A percentile compares a stretch with the other conserved stretches of the same genome.
Evolutionary conservation across 2,888 invertebrate genomes (phyloP).

Genomic region (Melinaea menophilus): DNA sequence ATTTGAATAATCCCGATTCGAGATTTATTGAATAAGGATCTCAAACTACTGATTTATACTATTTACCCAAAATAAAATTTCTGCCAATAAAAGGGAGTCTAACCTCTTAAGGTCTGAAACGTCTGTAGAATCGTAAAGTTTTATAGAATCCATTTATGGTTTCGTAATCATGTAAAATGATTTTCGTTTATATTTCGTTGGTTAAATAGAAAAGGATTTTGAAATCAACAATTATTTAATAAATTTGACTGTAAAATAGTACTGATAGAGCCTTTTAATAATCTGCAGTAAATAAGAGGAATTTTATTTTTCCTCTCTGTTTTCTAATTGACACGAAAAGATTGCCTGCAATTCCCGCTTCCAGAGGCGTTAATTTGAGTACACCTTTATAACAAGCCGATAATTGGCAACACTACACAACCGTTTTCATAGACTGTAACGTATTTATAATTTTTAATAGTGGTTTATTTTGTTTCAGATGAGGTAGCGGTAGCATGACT

Average conservation of each 20-base stretch:
- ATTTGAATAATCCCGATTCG: slow-evolving; percentile 32
- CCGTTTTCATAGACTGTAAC: background rate
- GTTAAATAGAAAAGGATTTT: no score
- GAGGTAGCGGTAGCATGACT: slow-evolving; percentile 53
- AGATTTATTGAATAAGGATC: slow-evolving; percentile 35
- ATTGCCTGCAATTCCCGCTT: slow-evolving; percentile 5
- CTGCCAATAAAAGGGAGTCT: slow-evolving; percentile 17
- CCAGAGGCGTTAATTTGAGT: slow-evolving; percentile 8
- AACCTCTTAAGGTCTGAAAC: slow-evolving; percentile 11
- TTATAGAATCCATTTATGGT: slow-evolving; percentile 17
- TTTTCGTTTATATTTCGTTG: no score
- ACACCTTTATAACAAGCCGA: slow-evolving; percentile 16
- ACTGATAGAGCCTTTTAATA: no score
- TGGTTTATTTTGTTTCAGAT: slow-evolving; percentile 61
- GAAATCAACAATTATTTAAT: no score
- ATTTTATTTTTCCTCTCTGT: slow-evolving; percentile 6
- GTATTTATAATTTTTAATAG: slow-evolving; percentile 15
- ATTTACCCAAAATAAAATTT: slow-evolving; percentile 35
- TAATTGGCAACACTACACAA: slow-evolving; percentile 18
- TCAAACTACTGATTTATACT: slow-evolving; percentile 39
- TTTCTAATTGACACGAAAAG: slow-evolving; percentile 20
- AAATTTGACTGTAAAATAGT: no score
- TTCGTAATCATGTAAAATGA: background rate
- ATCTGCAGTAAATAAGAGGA: no score
- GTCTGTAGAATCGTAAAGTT: slow-evolving; percentile 15